These are phyloP conservation scores for Elymnias hypermnestra DNA, from an alignment of 1,140 invertebrate species.

Conservation along the genomic window DNA sequence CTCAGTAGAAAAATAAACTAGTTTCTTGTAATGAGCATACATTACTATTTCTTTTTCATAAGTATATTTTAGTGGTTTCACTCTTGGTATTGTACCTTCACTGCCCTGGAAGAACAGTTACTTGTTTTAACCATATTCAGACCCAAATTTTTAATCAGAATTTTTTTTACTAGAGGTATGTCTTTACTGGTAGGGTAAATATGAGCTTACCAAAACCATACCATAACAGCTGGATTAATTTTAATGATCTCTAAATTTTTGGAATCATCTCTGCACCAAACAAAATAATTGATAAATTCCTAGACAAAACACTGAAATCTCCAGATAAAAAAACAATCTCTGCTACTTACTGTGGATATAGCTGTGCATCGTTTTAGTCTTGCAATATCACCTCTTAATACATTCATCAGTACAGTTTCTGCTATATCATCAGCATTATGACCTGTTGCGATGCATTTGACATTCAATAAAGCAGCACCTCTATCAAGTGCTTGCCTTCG, in stretches of 20 bases:
- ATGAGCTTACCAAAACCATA: too few relatives aligned
- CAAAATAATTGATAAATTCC: too few relatives aligned
- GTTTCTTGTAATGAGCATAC: constrained; percentile 97
- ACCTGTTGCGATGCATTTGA: constrained; percentile 96
- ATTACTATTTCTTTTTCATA: constrained; percentile 99
- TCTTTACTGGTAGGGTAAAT: too few relatives aligned
- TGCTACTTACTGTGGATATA: constrained; percentile 89
- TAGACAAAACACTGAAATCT: too few relatives aligned
- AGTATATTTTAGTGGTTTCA: constrained; percentile 98
- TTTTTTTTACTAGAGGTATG: too few relatives aligned
- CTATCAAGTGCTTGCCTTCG: constrained; percentile 96
- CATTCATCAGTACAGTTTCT: constrained; percentile 99
- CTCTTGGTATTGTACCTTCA: constrained; percentile 92
- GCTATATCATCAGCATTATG: constrained; percentile 99
- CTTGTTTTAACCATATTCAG: too few relatives aligned
- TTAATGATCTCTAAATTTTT: too few relatives aligned
- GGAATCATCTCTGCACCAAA: too few relatives aligned
- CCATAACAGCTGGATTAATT: background rate
- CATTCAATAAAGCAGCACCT: constrained; percentile 90
- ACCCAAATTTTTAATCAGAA: too few relatives aligned
- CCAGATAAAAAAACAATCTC: too few relatives aligned
- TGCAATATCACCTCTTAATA: constrained; percentile 97
- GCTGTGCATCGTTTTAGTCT: constrained; percentile 93
- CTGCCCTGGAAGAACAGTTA: too few relatives aligned
- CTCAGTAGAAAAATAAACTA: constrained; percentile 99